Percentiles rank a stretch among this genome's conserved stretches.
These are phyloP conservation scores for Poecilia picta DNA, from an alignment of 2,797 vertebrate genomes.

Conservation along the genomic window DNA sequence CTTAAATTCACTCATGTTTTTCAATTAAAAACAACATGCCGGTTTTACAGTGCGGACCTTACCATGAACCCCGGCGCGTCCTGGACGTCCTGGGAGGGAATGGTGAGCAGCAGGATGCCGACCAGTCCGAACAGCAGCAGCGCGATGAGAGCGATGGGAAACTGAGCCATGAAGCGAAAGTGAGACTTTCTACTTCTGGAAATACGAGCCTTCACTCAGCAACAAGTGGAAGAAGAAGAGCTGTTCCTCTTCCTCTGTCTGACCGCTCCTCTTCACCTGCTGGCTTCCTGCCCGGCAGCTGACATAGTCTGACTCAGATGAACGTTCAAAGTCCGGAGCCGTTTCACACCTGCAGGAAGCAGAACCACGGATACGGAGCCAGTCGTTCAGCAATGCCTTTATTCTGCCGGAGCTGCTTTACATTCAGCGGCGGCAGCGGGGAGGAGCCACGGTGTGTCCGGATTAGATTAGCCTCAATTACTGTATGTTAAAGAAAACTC, in stretches of 20 bases:
- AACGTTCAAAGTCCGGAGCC: conserved; percentile 5
- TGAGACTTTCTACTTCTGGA: conserved; percentile 9
- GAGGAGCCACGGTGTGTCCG: too few species aligned
- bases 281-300: conserved; percentile 18
- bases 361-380: conserved; percentile 52
- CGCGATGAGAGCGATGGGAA: conserved; percentile 58
- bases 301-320: conserved; percentile 45
- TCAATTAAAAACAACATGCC: too few species aligned
- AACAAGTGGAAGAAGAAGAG: conserved; percentile 5
- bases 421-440: too few species aligned
- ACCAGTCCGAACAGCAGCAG: conserved; percentile 81
- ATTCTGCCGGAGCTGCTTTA: neutral
- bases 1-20: too few species aligned
- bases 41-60: conserved; percentile 39
- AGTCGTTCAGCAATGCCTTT: conserved; percentile 42
- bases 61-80: conserved; percentile 86
- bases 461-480: too few species aligned
- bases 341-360: conserved; percentile 9
- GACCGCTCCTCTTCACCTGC: conserved; percentile 45
- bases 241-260: conserved; percentile 2
- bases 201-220: conserved; percentile 1
- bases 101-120: conserved; percentile 86
- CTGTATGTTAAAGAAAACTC: too few species aligned
- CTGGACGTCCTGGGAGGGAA: conserved; percentile 80
- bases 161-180: conserved; percentile 72